Evolutionary conservation across 2,113 vertebrate species (phyloP).

Genomic region (Thunnus maccoyii): DNA sequence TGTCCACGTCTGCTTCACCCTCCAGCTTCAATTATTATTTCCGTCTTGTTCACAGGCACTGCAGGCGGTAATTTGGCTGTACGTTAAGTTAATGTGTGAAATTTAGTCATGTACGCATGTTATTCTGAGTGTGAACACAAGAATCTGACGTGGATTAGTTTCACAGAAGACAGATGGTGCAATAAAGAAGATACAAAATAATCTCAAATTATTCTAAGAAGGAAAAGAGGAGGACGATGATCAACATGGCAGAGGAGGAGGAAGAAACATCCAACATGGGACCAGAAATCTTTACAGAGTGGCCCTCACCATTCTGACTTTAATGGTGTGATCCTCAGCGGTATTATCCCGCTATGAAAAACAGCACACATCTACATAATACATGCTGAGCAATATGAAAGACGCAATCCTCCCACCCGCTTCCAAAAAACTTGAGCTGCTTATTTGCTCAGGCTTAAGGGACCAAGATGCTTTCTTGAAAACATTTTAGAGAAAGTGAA

Average conservation of each 20-base stretch:
- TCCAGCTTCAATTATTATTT: no score
- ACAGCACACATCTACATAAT: constrained; percentile 70
- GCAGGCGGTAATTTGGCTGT: no score
- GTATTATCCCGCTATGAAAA: constrained; percentile 62
- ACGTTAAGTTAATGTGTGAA: no score
- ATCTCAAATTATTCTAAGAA: background rate
- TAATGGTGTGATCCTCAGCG: constrained; percentile 43
- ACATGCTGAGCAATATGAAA: constrained; percentile 69
- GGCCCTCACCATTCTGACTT: constrained; percentile 41
- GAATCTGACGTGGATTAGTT: background rate
- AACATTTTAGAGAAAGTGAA: constrained; percentile 32
- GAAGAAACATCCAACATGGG: constrained; percentile 22
- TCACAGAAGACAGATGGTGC: background rate
- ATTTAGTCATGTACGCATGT: no score
- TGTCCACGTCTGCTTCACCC: no score
- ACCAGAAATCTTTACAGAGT: constrained; percentile 27
- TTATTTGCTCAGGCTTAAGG: constrained; percentile 57
- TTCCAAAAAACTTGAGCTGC: constrained; percentile 62
- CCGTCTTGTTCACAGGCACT: no score
- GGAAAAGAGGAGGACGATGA: background rate
- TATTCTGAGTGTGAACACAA: background rate
- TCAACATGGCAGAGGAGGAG: background rate
- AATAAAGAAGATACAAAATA: background rate
- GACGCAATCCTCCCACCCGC: constrained; percentile 62
- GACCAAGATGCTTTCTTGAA: constrained; percentile 38